Conservation (phyloP, 2,888 invertebrate genomes). For the Caenorhabditis doughertyi region DNA sequence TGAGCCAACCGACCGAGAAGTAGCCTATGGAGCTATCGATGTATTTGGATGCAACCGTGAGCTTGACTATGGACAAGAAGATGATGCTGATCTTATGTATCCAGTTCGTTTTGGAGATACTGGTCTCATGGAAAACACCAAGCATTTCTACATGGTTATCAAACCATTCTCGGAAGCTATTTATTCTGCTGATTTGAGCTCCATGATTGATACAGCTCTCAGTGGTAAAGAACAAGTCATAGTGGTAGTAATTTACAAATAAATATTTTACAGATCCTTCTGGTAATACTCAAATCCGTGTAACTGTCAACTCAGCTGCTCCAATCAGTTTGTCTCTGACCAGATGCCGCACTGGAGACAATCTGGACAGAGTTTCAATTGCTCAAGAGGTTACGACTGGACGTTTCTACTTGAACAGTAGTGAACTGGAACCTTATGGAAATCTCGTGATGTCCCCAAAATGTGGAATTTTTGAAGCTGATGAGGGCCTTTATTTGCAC, state of each 20-base stretch:
- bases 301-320: not conserved
- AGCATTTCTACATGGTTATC: not conserved
- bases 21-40: not conserved
- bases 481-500: not conserved
- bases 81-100: not conserved
- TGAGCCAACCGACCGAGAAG: not conserved
- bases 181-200: not conserved
- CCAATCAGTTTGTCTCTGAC: not conserved
- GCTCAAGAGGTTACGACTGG: not conserved
- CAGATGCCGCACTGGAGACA: not conserved
- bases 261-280: not conserved
- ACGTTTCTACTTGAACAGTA: not conserved
- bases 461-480: not conserved
- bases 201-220: not conserved
- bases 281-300: not conserved
- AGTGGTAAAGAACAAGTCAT: not conserved
- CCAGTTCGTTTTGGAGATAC: not conserved
- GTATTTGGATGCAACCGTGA: conserved; percentile 7
- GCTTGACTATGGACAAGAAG: no score
- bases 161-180: not conserved
- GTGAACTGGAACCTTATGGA: not conserved
- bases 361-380: not conserved
- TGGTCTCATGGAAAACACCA: not conserved
- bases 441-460: not conserved
- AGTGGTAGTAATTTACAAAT: not conserved